Percentiles rank a stretch among this genome's conserved stretches.
phyloP scores from a whole-genome alignment of 2,113 vertebrate species.

The Brachypteracias leptosomus region DNA sequence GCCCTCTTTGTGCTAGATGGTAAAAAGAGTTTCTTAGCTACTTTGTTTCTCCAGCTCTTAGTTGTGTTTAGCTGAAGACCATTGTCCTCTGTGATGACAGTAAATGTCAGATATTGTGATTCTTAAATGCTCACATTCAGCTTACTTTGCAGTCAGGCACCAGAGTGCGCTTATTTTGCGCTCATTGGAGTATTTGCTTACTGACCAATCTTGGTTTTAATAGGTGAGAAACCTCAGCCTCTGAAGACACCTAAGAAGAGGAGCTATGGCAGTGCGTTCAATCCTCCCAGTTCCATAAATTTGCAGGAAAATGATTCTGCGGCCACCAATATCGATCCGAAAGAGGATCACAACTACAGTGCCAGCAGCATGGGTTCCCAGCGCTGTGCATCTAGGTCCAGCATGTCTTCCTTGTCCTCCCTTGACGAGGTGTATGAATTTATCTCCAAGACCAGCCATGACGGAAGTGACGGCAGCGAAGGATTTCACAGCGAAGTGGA shows the following conservation, averaged over 20 bases:
- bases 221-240: constrained; percentile 78
- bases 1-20: neutral
- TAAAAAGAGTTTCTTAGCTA: neutral
- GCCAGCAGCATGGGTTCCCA: constrained; percentile 81
- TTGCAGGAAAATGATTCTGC: constrained; percentile 58
- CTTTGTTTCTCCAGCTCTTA: neutral
- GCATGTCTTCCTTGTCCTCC: constrained; percentile 84
- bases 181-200: neutral
- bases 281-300: constrained; percentile 11
- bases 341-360: constrained; percentile 97
- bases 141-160: neutral
- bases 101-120: neutral
- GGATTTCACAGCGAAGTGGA: constrained; percentile 94
- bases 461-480: constrained; percentile 85
- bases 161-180: accelerated
- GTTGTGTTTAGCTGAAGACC: neutral
- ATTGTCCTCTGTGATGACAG: neutral
- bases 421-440: constrained; percentile 87
- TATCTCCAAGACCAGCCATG: constrained; percentile 78
- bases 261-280: constrained; percentile 70
- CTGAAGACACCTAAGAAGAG: constrained; percentile 77
- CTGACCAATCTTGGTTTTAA: neutral
- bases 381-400: constrained; percentile 87
- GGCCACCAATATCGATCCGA: constrained; percentile 87
- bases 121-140: neutral